phyloP scores from a whole-genome alignment of 2,888 invertebrate species.

The Caenorhabditis sp. region DNA sequence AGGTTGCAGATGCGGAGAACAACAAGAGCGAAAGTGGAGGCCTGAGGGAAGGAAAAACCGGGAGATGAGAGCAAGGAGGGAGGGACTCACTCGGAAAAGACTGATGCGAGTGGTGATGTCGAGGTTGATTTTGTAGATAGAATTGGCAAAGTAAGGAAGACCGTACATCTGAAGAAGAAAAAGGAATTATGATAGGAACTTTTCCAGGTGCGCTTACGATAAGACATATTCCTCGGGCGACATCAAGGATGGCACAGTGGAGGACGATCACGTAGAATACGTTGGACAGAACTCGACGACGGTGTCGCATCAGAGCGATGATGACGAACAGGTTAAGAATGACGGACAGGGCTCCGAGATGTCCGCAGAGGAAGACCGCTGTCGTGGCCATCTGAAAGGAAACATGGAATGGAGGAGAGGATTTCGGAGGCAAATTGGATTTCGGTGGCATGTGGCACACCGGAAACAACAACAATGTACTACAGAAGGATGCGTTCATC shows the following conservation, averaged over 20 bases:
- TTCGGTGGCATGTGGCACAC: constrained; percentile 33
- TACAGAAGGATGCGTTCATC: constrained; percentile 3
- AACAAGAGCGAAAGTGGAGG: constrained; percentile 77
- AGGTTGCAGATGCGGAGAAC: constrained; percentile 81
- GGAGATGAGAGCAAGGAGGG: too few species aligned
- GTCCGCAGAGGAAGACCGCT: constrained; percentile 76
- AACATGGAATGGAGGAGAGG: background rate
- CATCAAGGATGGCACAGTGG: constrained; percentile 81
- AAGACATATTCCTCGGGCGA: constrained; percentile 79
- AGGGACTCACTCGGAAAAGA: constrained; percentile 55
- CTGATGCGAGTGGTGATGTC: constrained; percentile 55
- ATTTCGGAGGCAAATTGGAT: constrained; percentile 50
- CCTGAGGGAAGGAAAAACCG: constrained; percentile 70
- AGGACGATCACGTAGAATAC: constrained; percentile 82
- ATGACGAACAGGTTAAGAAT: constrained; percentile 81
- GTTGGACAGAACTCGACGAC: constrained; percentile 78
- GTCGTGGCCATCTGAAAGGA: constrained; percentile 77
- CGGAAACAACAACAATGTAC: constrained; percentile 55
- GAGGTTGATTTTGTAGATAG: constrained; percentile 61
- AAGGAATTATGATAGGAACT: background rate
- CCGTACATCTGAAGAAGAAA: constrained; percentile 60
- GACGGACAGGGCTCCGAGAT: constrained; percentile 80
- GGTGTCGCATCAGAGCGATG: constrained; percentile 73
- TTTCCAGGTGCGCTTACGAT: constrained; percentile 67
- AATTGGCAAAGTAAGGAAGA: constrained; percentile 65